Evolutionary conservation across 2,888 invertebrate species (phyloP).

Genomic region (Acrocyrtus sp.): DNA sequence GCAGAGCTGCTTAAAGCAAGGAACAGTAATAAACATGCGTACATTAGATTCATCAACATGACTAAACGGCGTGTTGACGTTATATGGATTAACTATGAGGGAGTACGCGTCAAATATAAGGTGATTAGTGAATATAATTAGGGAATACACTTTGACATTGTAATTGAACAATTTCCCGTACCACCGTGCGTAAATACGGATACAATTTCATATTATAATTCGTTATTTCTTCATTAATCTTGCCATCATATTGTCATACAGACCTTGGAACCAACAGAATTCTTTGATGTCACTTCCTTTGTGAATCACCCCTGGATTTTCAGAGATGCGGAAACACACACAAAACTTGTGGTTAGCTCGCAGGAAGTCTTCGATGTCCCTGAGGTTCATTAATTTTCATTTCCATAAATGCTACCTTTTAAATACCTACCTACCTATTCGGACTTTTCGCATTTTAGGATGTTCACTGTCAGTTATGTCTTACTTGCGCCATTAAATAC

Average conservation of each 20-base stretch:
- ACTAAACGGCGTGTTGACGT: conserved; percentile 72
- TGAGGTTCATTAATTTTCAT: conserved; percentile 52
- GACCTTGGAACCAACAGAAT: conserved; percentile 66
- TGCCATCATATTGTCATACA: conserved; percentile 49
- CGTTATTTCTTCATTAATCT: too few relatives aligned
- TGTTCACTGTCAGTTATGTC: too few relatives aligned
- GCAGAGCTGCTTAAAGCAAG: too few relatives aligned
- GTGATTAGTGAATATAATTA: conserved; percentile 41
- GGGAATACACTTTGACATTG: conserved; percentile 65
- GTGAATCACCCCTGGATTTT: conserved; percentile 89
- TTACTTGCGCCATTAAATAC: too few relatives aligned
- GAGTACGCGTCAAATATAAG: conserved; percentile 66
- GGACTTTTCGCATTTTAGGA: too few relatives aligned
- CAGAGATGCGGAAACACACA: conserved; percentile 76
- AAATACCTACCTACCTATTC: too few relatives aligned
- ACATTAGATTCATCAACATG: conserved; percentile 73
- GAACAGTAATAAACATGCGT: conserved; percentile 67
- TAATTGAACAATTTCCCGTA: too few relatives aligned
- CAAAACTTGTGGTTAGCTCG: conserved; percentile 72
- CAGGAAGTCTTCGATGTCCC: conserved; percentile 65
- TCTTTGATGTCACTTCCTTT: conserved; percentile 78
- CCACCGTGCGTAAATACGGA: too few relatives aligned
- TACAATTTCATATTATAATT: too few relatives aligned
- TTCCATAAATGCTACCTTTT: too few relatives aligned
- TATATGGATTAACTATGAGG: conserved; percentile 82